A percentile compares a stretch with the other conserved stretches of the same genome.
Evolutionary conservation across 92 coral and sea anemone genomes (phyloP).

Genomic region (Heliopora coerulea): DNA sequence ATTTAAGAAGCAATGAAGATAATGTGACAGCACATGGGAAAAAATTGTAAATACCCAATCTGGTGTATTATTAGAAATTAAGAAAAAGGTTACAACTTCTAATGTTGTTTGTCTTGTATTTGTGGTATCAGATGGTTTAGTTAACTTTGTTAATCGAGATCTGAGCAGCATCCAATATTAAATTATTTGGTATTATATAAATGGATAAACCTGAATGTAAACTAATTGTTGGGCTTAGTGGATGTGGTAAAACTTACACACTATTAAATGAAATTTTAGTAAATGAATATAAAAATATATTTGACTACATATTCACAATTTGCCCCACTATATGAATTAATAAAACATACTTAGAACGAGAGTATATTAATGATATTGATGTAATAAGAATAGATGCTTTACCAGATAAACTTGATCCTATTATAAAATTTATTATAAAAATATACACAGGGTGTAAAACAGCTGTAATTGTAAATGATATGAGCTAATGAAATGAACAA

Average conservation of each 20-base stretch:
- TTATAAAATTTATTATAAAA: background rate
- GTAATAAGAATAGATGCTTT: background rate
- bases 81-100: slow-evolving; percentile 11
- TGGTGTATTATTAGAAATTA: slow-evolving; percentile 37
- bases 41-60: slow-evolving; percentile 28
- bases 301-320: slow-evolving; percentile 31
- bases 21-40: background rate
- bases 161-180: slow-evolving; percentile 36
- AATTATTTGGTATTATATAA: slow-evolving; percentile 6
- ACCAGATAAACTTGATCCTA: background rate
- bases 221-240: slow-evolving; percentile 16
- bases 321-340: slow-evolving; percentile 26
- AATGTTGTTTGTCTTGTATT: slow-evolving; percentile 31
- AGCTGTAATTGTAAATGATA: background rate
- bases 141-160: slow-evolving; percentile 34
- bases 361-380: background rate
- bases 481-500: background rate
- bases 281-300: slow-evolving; percentile 24
- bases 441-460: slow-evolving; percentile 2
- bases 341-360: slow-evolving; percentile 13
- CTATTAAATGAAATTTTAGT: slow-evolving; percentile 33
- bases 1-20: slow-evolving; percentile 18
- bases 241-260: slow-evolving; percentile 35
- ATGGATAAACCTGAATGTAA: slow-evolving; percentile 30
- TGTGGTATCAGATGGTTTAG: slow-evolving; percentile 36